Conservation (phyloP, 2,888 invertebrate genomes). For the Rhagium mordax region DNA sequence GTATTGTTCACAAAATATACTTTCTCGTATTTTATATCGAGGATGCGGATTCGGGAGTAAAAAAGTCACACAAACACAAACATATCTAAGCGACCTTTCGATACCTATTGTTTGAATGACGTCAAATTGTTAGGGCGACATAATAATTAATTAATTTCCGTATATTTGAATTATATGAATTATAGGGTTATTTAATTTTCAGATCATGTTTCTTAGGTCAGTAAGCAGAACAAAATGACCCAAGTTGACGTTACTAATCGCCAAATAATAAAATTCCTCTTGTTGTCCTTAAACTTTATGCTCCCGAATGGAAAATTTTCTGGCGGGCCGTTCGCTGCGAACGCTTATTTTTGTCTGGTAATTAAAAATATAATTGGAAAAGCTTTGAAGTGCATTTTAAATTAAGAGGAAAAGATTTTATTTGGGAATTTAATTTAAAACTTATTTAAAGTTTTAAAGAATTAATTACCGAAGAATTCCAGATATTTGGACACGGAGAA, state of each 20-base stretch:
- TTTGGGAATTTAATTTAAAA: neutral
- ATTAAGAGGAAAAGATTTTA: neutral
- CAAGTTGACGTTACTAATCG: too few relatives aligned
- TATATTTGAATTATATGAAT: too few relatives aligned
- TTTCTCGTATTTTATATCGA: constrained; percentile 3
- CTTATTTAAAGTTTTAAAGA: constrained; percentile 6
- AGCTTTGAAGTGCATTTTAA: neutral
- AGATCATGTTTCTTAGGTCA: too few relatives aligned
- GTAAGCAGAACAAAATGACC: too few relatives aligned
- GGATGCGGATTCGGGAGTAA: neutral
- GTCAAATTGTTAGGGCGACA: too few relatives aligned
- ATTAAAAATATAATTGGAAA: neutral
- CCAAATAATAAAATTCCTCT: too few relatives aligned
- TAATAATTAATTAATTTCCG: too few relatives aligned
- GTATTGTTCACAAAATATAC: constrained; percentile 16
- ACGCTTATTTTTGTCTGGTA: neutral
- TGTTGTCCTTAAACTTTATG: neutral
- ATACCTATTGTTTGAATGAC: too few relatives aligned
- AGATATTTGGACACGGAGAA: neutral
- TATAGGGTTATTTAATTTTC: too few relatives aligned
- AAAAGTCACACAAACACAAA: too few relatives aligned
- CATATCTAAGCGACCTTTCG: too few relatives aligned
- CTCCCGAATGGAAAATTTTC: neutral
- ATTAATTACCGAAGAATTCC: neutral
- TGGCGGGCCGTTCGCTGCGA: neutral